These are phyloP conservation scores for Antheraea mylitta DNA, from an alignment of 1,140 invertebrate genomes.

Conservation along the genomic window DNA sequence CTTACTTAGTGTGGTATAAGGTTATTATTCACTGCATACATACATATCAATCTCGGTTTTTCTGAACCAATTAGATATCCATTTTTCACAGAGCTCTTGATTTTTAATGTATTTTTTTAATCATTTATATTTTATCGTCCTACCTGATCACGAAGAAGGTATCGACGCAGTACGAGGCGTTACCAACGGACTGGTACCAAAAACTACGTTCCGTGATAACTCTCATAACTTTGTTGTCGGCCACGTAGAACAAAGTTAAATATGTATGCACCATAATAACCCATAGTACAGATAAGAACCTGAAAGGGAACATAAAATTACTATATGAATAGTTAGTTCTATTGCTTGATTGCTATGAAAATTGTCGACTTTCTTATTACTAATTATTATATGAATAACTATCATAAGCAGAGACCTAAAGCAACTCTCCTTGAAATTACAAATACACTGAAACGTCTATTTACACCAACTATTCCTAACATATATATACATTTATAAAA, in stretches of 20 bases:
- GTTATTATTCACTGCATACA: too few relatives aligned
- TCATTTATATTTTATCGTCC: neutral
- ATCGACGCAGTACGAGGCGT: slow-evolving; percentile 94
- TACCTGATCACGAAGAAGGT: slow-evolving; percentile 95
- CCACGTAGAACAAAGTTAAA: slow-evolving; percentile 87
- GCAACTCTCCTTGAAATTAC: neutral
- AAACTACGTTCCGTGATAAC: slow-evolving; percentile 88
- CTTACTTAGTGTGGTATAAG: too few relatives aligned
- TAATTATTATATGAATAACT: too few relatives aligned
- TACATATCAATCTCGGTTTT: too few relatives aligned
- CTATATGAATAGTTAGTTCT: neutral
- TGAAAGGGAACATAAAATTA: slow-evolving; percentile 28
- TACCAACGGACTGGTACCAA: slow-evolving; percentile 91
- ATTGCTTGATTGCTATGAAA: neutral
- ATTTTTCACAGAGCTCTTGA: too few relatives aligned
- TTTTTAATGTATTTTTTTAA: too few relatives aligned
- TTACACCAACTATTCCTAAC: too few relatives aligned
- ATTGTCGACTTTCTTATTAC: neutral
- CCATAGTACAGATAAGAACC: slow-evolving; percentile 92
- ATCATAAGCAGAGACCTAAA: too few relatives aligned
- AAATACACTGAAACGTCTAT: neutral
- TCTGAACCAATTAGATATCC: too few relatives aligned
- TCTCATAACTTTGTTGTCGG: slow-evolving; percentile 87
- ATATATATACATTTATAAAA: too few relatives aligned
- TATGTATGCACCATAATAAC: slow-evolving; percentile 96